phyloP scores from a whole-genome alignment of 2,113 vertebrate species.

The Nansenia antarctica region DNA sequence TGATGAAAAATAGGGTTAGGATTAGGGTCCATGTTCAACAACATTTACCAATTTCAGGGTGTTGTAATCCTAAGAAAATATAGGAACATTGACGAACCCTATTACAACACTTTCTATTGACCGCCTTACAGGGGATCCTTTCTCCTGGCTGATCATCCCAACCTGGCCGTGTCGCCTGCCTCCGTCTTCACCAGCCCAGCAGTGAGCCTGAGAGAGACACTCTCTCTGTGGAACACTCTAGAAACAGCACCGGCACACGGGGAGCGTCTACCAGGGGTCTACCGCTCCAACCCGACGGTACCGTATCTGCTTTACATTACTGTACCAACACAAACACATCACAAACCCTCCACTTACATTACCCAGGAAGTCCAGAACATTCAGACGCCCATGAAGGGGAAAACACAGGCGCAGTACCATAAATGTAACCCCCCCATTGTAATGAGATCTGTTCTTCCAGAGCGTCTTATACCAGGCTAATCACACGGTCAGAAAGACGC shows the following conservation, averaged over 20 bases:
- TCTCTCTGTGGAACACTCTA: too few relatives aligned
- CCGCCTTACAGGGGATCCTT: too few relatives aligned
- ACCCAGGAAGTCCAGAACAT: constrained; percentile 50
- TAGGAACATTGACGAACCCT: too few relatives aligned
- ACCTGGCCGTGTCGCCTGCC: neutral
- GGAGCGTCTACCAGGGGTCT: too few relatives aligned
- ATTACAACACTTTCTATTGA: too few relatives aligned
- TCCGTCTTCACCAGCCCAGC: neutral
- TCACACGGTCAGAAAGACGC: constrained; percentile 64
- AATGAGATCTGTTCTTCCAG: constrained; percentile 63
- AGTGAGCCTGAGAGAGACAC: constrained; percentile 14
- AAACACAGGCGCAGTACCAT: constrained; percentile 35
- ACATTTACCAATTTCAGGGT: too few relatives aligned
- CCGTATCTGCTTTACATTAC: constrained; percentile 60
- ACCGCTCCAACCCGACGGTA: constrained; percentile 17
- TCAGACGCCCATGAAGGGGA: constrained; percentile 47
- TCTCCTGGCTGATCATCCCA: neutral
- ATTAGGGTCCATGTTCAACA: too few relatives aligned
- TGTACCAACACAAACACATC: constrained; percentile 41
- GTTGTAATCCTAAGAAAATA: too few relatives aligned
- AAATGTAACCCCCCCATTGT: too few relatives aligned
- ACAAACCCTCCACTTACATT: constrained; percentile 51
- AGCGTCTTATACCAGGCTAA: constrained; percentile 62
- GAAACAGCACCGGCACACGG: too few relatives aligned
- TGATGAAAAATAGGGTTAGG: too few relatives aligned